phyloP scores from a whole-genome alignment of 1,140 invertebrate genomes.

The Melipona quadrifasciata region DNA sequence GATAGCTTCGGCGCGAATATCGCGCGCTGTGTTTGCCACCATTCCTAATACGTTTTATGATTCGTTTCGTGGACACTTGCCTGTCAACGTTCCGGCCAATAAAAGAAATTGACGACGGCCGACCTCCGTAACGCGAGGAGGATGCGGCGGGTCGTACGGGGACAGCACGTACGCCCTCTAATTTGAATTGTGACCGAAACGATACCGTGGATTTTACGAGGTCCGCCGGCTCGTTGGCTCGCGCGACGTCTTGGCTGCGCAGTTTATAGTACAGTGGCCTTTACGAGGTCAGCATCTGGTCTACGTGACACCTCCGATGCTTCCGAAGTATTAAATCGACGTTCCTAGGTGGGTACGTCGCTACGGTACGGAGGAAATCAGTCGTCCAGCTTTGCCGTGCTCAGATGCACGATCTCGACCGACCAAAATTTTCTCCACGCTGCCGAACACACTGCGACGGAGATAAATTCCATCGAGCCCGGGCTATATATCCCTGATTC shows the following conservation, averaged over 20 bases:
- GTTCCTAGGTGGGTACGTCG: constrained; percentile 9
- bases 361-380: constrained; percentile 5
- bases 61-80: background rate
- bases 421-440: constrained; percentile 26
- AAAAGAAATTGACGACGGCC: background rate
- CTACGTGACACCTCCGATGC: constrained; percentile 38
- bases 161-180: background rate
- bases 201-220: constrained; percentile 51
- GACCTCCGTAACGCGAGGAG: background rate
- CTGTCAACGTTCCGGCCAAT: background rate
- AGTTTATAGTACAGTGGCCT: constrained; percentile 58
- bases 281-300: constrained; percentile 54
- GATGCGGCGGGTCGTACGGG: background rate
- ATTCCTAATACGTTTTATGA: background rate
- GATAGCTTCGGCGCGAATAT: background rate
- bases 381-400: background rate
- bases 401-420: background rate
- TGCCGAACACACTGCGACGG: background rate
- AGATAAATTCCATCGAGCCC: background rate
- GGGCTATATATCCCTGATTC: background rate
- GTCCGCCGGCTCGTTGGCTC: constrained; percentile 19
- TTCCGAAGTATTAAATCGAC: constrained; percentile 52
- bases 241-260: constrained; percentile 33
- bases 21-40: background rate
- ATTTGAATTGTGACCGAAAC: constrained; percentile 48